These are phyloP conservation scores for Orchestes rusci DNA, from an alignment of 2,888 invertebrate genomes.

Conservation along the genomic window DNA sequence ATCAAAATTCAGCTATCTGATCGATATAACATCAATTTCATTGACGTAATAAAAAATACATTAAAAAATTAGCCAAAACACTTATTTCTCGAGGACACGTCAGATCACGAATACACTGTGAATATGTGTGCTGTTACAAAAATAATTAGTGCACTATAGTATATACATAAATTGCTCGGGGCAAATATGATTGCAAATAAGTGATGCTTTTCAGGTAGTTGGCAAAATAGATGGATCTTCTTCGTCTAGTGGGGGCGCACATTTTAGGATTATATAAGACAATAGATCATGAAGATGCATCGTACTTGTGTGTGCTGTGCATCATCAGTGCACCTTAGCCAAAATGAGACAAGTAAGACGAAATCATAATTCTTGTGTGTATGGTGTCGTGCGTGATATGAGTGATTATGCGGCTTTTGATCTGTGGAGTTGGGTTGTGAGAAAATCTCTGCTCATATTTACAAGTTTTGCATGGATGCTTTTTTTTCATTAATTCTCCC, in stretches of 20 bases:
- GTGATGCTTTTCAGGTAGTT: slow-evolving; percentile 14
- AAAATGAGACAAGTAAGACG: slow-evolving; percentile 23
- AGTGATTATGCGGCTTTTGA: no score
- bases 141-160: slow-evolving; percentile 22
- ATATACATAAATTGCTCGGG: slow-evolving; percentile 12
- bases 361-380: not conserved
- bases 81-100: slow-evolving; percentile 11
- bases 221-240: slow-evolving; percentile 20
- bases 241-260: slow-evolving; percentile 17
- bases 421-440: no score
- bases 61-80: no score
- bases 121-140: no score
- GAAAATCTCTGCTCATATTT: no score
- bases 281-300: slow-evolving; percentile 18
- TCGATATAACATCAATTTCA: no score
- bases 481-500: no score
- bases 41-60: no score
- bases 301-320: slow-evolving; percentile 12
- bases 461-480: no score
- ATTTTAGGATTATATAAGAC: slow-evolving; percentile 20
- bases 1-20: no score
- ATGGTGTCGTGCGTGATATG: not conserved
- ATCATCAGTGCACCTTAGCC: slow-evolving; percentile 17
- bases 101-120: slow-evolving; percentile 16
- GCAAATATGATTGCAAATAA: slow-evolving; percentile 21